Evolutionary conservation across 2,113 vertebrate species (phyloP).

Genomic region (Struthio camelus): DNA sequence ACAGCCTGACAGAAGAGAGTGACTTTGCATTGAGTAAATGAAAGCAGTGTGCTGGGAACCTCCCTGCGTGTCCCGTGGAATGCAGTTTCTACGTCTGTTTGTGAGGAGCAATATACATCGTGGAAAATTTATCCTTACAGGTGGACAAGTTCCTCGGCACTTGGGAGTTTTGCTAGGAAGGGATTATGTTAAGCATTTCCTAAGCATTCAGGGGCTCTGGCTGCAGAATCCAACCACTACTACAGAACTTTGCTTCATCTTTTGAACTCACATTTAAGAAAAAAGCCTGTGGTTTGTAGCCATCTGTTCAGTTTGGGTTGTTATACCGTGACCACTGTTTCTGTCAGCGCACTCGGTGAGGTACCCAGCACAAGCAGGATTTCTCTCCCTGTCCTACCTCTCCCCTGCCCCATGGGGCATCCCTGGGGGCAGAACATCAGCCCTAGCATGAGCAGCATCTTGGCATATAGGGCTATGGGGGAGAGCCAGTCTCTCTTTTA

Average conservation of each 20-base stretch:
- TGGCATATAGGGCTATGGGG: not conserved
- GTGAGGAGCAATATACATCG: not conserved
- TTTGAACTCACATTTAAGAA: not conserved
- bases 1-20: not conserved
- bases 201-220: not conserved
- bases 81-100: not conserved
- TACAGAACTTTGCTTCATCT: not conserved
- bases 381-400: not conserved
- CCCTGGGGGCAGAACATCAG: not conserved
- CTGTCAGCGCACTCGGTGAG: fast-evolving
- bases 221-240: not conserved
- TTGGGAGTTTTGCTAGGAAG: not conserved
- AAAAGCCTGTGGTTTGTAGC: not conserved
- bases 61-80: not conserved
- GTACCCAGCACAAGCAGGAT: not conserved
- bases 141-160: not conserved
- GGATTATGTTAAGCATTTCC: not conserved
- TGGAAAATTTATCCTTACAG: not conserved
- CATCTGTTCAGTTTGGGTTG: not conserved
- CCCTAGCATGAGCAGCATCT: not conserved
- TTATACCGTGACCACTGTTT: not conserved
- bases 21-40: not conserved
- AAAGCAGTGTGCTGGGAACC: not conserved
- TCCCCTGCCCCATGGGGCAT: not conserved
- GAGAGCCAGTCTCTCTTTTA: not conserved